A percentile compares a stretch with the other conserved stretches of the same genome.
phyloP scores from a whole-genome alignment of 2,113 vertebrate genomes.

The Apeltes quadracus region DNA sequence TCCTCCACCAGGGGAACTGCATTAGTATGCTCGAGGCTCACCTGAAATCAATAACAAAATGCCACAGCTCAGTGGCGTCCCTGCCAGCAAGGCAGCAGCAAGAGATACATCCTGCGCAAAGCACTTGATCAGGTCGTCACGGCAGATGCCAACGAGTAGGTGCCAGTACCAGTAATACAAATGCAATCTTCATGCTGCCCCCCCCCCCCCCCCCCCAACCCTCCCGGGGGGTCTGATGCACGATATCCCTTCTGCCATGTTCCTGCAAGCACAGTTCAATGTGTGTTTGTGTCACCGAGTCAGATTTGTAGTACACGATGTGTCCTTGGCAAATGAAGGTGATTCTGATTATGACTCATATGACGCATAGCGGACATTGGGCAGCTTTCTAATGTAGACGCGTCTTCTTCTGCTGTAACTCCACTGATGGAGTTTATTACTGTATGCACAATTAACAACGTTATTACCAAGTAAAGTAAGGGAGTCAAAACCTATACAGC shows the following conservation, averaged over 20 bases:
- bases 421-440: not conserved
- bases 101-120: constrained; percentile 44
- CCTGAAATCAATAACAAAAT: constrained; percentile 73
- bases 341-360: constrained; percentile 43
- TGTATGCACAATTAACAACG: not conserved
- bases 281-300: constrained; percentile 47
- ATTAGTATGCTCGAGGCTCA: constrained; percentile 65
- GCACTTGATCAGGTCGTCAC: constrained; percentile 49
- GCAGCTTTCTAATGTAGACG: constrained; percentile 1
- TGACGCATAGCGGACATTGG: constrained; percentile 32
- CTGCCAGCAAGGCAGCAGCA: constrained; percentile 52
- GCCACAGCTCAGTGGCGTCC: constrained; percentile 53
- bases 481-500: not conserved
- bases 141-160: constrained; percentile 50
- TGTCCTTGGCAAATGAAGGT: constrained; percentile 52
- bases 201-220: not conserved
- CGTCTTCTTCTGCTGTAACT: constrained; percentile 9
- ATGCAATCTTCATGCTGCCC: constrained; percentile 56
- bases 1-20: constrained; percentile 60
- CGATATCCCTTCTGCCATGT: constrained; percentile 51
- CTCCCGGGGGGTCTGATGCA: constrained; percentile 33
- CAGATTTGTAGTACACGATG: constrained; percentile 40
- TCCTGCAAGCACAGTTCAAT: constrained; percentile 51
- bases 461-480: not conserved
- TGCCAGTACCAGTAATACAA: constrained; percentile 63